Evolutionary conservation across 2,113 vertebrate species (phyloP), one percentile per base, ranked within the genome.

Genomic region (Saiga tatarica): DNA sequence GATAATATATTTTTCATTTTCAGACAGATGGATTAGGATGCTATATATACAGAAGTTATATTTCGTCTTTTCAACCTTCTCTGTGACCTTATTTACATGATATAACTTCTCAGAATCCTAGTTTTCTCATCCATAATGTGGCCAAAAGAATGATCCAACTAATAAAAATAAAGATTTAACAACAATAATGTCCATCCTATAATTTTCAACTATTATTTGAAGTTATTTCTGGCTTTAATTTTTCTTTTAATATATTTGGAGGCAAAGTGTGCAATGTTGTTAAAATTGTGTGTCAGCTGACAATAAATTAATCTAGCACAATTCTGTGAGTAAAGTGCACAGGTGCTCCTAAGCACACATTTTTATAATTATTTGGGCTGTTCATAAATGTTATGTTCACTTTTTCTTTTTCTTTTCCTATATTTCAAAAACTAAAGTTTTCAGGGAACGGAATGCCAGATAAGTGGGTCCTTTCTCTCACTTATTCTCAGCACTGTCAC

Each of bases 341-440:
- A 14, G 78, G 7, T 94, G 10, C 93, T 93, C 94, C 47, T 82
- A 53, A 95, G 45, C 25, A 50, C 3, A 92, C 67, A 93, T 78
- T 82, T 45, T 91, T 91, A 45, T 52, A 97, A 95, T 95, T 79
- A 76, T 89, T 94, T 91, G 85, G 26, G 26, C 21, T 98, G 5
- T 53, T 91, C 42, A 87, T 47, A 89, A 86, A 81, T 76, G 26
- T 83, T 87, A 87, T 64, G 52, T 59, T 60, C 26, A 91, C 17
- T 25, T 47, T n/a, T 95, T 62, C 81, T 16, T 83, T 97, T 59
- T 85, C 10, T 93, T 79, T 94, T 89, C 19, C 21, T 83, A 3
- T 57, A 82, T 93, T 93, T 91, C 36, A 91, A 89, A 53, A 84
- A n/a, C 45, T 85, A 17, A 88, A 88, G 53, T 59, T 95, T 94